Evolutionary conservation across 30 jellyfish, hydroid and myxozoan species (phyloP).

Genomic region (Calvadosia cruxmelitensis): DNA sequence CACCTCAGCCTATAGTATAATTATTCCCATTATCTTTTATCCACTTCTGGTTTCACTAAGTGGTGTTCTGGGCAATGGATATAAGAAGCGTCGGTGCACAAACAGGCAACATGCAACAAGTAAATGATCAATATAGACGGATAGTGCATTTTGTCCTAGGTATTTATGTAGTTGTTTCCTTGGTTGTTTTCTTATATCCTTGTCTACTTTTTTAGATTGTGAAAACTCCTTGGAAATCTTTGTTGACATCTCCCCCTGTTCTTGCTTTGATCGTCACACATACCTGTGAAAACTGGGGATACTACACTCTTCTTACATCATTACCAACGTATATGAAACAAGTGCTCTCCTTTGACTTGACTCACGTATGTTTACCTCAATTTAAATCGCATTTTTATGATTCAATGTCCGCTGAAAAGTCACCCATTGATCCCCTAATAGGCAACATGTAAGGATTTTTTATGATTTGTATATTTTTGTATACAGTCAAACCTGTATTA

Average conservation of each 20-base stretch:
- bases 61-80: no score
- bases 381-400: background rate
- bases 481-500: no score
- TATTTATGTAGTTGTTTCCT: no score
- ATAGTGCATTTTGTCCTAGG: no score
- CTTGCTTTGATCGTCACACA: conserved; percentile 79
- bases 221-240: conserved; percentile 72
- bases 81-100: no score
- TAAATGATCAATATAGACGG: no score
- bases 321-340: conserved; percentile 74
- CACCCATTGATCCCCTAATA: background rate
- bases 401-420: background rate
- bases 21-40: no score
- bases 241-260: conserved; percentile 77
- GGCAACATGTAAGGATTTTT: background rate
- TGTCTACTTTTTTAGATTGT: conserved; percentile 7
- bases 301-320: conserved; percentile 68
- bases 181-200: no score
- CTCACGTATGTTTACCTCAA: conserved; percentile 33
- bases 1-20: no score
- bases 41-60: no score
- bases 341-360: conserved; percentile 55
- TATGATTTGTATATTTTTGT: no score
- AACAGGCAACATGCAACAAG: no score
- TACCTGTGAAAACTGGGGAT: conserved; percentile 99